Evolutionary conservation across 2,113 vertebrate species (phyloP).

Genomic region (Microcebus lehilahytsara): DNA sequence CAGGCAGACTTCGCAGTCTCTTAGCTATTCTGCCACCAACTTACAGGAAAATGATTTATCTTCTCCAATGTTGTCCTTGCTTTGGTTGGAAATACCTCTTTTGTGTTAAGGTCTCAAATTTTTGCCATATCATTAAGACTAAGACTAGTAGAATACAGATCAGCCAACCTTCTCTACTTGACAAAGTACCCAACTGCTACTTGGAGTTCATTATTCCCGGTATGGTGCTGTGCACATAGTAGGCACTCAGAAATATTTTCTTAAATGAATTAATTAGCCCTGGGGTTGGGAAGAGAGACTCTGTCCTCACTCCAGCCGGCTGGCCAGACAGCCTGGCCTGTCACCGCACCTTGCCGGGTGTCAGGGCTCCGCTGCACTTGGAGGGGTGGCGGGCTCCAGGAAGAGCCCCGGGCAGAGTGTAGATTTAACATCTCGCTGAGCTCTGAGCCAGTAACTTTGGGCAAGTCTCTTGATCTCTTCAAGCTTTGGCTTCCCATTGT

Average conservation of each 20-base stretch:
- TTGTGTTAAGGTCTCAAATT: background rate
- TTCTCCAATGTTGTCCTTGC: background rate
- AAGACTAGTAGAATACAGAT: background rate
- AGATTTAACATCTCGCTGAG: no score
- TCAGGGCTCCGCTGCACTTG: background rate
- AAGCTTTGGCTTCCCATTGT: background rate
- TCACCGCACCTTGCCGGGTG: background rate
- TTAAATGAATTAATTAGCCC: background rate
- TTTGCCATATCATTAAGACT: background rate
- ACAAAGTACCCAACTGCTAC: background rate
- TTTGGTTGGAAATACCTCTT: background rate
- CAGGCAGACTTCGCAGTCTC: no score
- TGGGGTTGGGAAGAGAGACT: background rate
- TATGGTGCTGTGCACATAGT: rapidly evolving
- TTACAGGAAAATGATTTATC: background rate
- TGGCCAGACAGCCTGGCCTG: background rate
- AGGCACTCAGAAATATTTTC: background rate
- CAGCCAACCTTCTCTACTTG: background rate
- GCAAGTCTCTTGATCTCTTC: rapidly evolving
- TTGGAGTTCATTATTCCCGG: background rate
- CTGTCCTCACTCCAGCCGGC: background rate
- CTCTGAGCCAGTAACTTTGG: background rate
- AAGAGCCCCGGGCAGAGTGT: background rate
- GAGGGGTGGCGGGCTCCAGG: no score
- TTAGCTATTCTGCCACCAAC: background rate